Evolutionary conservation across 2,113 vertebrate species (phyloP).

Genomic region (Platichthys flesus): DNA sequence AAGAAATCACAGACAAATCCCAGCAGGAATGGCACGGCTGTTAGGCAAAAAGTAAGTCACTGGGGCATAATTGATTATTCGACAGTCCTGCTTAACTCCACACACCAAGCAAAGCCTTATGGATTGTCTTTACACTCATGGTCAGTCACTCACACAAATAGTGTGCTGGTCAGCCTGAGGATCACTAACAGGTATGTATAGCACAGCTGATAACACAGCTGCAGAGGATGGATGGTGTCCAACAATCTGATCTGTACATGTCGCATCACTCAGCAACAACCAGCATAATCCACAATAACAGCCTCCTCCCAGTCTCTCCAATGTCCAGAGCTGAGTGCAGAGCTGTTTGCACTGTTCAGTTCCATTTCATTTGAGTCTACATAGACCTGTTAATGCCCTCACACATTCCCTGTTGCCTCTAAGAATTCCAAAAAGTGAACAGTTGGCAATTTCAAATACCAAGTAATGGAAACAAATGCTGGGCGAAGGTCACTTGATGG

Average conservation of each 20-base stretch:
- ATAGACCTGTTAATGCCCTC: background rate
- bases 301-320: background rate
- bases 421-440: no score
- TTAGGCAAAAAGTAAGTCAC: slow-evolving; percentile 64
- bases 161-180: slow-evolving; percentile 10
- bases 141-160: slow-evolving; percentile 63
- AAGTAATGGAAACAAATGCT: no score
- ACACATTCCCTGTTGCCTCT: no score
- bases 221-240: background rate
- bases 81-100: slow-evolving; percentile 67
- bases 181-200: slow-evolving; percentile 46
- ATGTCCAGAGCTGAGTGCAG: background rate
- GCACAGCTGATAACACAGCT: slow-evolving; percentile 23
- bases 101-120: slow-evolving; percentile 54
- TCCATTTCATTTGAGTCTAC: slow-evolving; percentile 7
- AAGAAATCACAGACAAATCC: slow-evolving; percentile 65
- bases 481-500: no score
- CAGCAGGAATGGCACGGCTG: slow-evolving; percentile 22
- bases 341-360: slow-evolving; percentile 6
- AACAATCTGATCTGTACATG: slow-evolving; percentile 27
- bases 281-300: slow-evolving; percentile 13
- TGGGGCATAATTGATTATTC: slow-evolving; percentile 73
- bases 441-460: no score
- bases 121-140: slow-evolving; percentile 68
- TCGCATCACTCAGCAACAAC: slow-evolving; percentile 23